Evolutionary conservation across 2,113 vertebrate species (phyloP).

Genomic region (Phocoena phocoena): DNA sequence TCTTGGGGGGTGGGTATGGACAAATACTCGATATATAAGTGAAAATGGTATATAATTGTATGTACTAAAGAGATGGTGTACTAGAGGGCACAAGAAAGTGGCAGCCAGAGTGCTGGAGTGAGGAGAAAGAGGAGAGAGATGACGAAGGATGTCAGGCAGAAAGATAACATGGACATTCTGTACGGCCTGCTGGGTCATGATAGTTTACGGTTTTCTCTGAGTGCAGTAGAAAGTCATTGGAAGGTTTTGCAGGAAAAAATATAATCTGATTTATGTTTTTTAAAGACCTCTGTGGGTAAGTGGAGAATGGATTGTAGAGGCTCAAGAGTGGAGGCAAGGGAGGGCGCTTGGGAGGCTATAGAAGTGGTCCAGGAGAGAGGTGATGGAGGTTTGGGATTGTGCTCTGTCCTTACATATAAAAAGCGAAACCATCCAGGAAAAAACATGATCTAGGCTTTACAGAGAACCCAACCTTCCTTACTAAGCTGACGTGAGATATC

Average conservation of each 20-base stretch:
- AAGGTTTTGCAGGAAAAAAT: background rate
- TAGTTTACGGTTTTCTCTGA: background rate
- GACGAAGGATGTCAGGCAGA: background rate
- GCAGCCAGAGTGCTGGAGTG: background rate
- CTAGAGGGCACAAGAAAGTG: background rate
- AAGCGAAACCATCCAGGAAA: background rate
- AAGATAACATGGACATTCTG: background rate
- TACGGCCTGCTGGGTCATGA: background rate
- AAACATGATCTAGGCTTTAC: background rate
- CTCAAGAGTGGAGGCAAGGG: background rate
- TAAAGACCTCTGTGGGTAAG: background rate
- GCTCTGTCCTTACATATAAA: background rate
- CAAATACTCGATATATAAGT: background rate
- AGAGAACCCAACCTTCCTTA: background rate
- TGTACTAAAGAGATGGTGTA: background rate
- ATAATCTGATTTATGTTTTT: background rate
- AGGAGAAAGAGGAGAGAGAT: background rate
- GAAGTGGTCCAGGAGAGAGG: background rate
- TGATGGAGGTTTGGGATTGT: background rate
- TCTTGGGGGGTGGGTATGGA: background rate
- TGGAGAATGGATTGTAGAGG: background rate
- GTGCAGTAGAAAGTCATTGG: background rate
- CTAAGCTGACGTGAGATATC: background rate
- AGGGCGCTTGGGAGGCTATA: background rate
- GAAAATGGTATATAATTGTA: background rate